A percentile compares a stretch with the other conserved stretches of the same genome.
Evolutionary conservation across 1,140 invertebrate genomes (phyloP).

Genomic region (Heliconius himera): DNA sequence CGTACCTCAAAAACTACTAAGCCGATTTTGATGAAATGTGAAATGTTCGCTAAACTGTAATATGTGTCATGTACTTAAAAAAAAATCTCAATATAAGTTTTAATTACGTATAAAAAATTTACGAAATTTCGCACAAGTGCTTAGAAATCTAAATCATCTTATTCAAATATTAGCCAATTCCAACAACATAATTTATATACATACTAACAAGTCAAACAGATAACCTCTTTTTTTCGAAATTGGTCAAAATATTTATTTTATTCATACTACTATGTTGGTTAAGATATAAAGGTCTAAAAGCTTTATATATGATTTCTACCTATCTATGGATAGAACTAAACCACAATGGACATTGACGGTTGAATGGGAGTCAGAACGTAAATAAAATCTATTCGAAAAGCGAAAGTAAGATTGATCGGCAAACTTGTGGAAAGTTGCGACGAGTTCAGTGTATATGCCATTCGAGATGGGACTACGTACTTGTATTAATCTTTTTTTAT

Average conservation of each 20-base stretch:
- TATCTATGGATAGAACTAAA: slow-evolving; percentile 1
- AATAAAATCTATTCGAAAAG: slow-evolving; percentile 47
- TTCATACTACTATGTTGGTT: neutral
- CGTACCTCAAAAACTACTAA: too few species aligned
- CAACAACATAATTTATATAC: too few species aligned
- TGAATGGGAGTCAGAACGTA: slow-evolving; percentile 34
- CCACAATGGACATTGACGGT: slow-evolving; percentile 35
- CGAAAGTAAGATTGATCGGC: slow-evolving; percentile 47
- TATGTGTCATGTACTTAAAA: too few species aligned
- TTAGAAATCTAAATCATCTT: neutral
- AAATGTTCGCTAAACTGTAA: too few species aligned
- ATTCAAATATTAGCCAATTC: too few species aligned
- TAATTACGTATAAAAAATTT: too few species aligned
- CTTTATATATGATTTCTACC: slow-evolving; percentile 23
- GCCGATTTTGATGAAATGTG: too few species aligned
- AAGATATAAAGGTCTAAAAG: neutral
- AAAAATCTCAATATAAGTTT: too few species aligned
- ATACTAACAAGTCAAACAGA: too few species aligned
- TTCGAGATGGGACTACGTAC: neutral
- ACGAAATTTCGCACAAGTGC: too few species aligned
- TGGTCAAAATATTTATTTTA: neutral
- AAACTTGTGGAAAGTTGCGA: slow-evolving; percentile 39
- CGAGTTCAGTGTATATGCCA: slow-evolving; percentile 23
- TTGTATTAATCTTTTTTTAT: neutral
- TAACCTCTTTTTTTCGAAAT: too few species aligned